A percentile compares a stretch with the other conserved stretches of the same genome.
These are phyloP conservation scores for Oreotrochilus melanogaster DNA, from an alignment of 2,113 vertebrate genomes.

Conservation along the genomic window DNA sequence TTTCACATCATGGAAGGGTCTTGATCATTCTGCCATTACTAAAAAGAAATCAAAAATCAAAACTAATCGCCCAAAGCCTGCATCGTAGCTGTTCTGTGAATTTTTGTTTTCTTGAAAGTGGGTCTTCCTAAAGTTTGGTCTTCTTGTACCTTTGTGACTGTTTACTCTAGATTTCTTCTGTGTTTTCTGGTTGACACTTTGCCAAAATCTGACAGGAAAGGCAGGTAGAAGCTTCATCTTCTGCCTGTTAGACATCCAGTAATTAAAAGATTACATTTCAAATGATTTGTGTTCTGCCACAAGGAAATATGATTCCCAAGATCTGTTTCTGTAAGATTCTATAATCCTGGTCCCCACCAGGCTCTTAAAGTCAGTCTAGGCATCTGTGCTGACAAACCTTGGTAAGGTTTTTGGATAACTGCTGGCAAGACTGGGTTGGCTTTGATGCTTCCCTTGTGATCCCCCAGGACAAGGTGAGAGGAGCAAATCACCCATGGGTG, in stretches of 20 bases:
- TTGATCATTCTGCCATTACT: neutral
- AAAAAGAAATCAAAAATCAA: neutral
- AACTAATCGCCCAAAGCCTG: neutral
- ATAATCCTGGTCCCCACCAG: neutral
- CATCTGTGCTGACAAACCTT: neutral
- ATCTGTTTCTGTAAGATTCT: neutral
- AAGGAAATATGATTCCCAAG: neutral
- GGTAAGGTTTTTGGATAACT: neutral
- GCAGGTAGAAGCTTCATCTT: neutral
- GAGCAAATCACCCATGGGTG: rapidly evolving
- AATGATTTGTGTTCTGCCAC: neutral
- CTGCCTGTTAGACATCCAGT: neutral
- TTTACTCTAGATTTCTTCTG: neutral
- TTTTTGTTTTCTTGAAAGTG: neutral
- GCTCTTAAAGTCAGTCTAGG: neutral
- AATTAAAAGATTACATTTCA: neutral
- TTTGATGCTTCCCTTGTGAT: neutral
- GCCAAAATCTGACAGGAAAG: neutral
- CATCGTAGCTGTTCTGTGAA: neutral
- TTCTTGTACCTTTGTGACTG: neutral
- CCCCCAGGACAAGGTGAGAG: neutral
- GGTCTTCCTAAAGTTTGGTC: neutral
- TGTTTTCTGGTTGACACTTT: neutral
- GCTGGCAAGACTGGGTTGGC: rapidly evolving
- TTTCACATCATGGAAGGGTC: neutral